A percentile compares a stretch with the other conserved stretches of the same genome.
Conservation (phyloP, 2,797 vertebrate genomes). For the Hipposideros larvatus region DNA sequence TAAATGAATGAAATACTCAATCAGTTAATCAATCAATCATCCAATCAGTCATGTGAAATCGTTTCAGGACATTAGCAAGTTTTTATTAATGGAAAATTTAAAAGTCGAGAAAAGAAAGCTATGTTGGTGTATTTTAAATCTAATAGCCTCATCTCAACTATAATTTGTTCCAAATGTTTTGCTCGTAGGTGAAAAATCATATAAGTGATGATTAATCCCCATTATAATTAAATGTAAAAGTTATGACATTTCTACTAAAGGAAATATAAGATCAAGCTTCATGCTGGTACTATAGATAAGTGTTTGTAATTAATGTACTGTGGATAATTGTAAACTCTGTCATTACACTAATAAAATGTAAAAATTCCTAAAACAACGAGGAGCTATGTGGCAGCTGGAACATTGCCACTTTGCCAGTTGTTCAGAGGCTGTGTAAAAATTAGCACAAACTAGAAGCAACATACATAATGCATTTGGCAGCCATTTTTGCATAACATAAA, state of each 20-base stretch:
- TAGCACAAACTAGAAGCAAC: conserved; percentile 48
- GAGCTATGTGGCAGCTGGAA: not conserved
- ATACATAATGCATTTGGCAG: conserved; percentile 44
- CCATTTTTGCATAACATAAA: conserved; percentile 53
- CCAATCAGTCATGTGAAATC: not conserved
- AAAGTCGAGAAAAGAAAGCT: conserved; percentile 24
- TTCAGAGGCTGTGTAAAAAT: conserved; percentile 61
- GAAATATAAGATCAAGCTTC: conserved; percentile 64
- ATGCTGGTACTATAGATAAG: conserved; percentile 52
- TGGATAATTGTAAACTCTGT: conserved; percentile 45
- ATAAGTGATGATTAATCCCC: conserved; percentile 60
- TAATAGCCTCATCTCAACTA: conserved; percentile 34
- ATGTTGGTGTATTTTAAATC: conserved; percentile 58
- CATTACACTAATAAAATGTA: conserved; percentile 59
- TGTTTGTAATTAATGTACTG: conserved; percentile 60
- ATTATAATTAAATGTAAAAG: conserved; percentile 73
- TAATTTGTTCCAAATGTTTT: conserved; percentile 66
- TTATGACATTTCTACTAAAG: conserved; percentile 66
- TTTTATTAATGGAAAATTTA: conserved; percentile 43
- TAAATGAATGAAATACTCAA: not conserved
- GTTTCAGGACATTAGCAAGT: conserved; percentile 48
- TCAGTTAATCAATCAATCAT: not conserved
- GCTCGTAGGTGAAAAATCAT: conserved; percentile 53
- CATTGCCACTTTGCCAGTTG: conserved; percentile 40
- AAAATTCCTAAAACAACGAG: conserved; percentile 61